Percentiles rank a stretch among this genome's conserved stretches.
Evolutionary conservation across 2,888 invertebrate species (phyloP).

Genomic region (Lasioglossum leucozonium): DNA sequence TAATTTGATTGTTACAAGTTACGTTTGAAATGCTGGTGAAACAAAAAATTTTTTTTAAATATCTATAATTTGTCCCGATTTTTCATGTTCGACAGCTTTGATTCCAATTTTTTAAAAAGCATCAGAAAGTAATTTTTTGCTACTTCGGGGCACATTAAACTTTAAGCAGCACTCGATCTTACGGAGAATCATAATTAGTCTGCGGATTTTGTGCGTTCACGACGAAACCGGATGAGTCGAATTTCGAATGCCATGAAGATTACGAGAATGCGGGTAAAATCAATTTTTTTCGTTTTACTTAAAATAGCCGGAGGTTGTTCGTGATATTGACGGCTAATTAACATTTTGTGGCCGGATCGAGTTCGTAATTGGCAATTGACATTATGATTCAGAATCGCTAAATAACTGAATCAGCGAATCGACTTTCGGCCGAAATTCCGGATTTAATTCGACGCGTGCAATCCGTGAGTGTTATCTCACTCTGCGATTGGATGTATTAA

Average conservation of each 20-base stretch:
- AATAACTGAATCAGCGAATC: neutral
- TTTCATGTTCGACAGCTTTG: too few species aligned
- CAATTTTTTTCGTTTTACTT: neutral
- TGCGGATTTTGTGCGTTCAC: neutral
- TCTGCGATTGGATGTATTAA: neutral
- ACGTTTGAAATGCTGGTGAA: too few species aligned
- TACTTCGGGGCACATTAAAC: too few species aligned
- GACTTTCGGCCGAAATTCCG: neutral
- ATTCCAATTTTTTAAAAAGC: too few species aligned
- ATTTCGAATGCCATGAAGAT: neutral
- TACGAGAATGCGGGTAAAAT: neutral
- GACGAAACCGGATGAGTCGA: too few species aligned
- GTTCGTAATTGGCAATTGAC: neutral
- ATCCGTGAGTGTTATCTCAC: neutral
- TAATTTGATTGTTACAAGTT: too few species aligned
- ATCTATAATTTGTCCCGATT: too few species aligned
- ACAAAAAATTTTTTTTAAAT: too few species aligned
- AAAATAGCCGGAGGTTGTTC: neutral
- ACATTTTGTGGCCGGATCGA: too few species aligned
- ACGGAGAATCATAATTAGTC: neutral
- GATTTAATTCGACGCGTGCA: neutral
- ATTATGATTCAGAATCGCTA: neutral
- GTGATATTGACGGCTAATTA: conserved; percentile 7
- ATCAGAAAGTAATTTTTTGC: too few species aligned
- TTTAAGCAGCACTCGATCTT: too few species aligned